phyloP scores from a whole-genome alignment of 2,797 vertebrate genomes.

The Coracias cyanogaster region DNA sequence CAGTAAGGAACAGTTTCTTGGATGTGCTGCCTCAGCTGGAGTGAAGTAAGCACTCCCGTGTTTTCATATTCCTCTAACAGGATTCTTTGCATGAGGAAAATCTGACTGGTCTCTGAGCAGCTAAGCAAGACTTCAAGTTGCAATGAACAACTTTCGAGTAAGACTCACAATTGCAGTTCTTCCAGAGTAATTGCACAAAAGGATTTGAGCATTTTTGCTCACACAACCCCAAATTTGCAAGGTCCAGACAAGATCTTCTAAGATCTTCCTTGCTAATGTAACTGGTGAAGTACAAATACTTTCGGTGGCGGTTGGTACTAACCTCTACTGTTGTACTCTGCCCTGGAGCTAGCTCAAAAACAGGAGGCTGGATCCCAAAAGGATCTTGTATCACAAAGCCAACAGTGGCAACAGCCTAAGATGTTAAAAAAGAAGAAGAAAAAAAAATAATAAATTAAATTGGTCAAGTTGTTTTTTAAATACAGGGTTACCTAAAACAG shows the following conservation, averaged over 20 bases:
- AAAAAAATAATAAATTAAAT: background rate
- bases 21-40: background rate
- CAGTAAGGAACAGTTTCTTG: background rate
- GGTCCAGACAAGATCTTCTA: background rate
- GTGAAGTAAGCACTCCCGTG: background rate
- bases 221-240: background rate
- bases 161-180: background rate
- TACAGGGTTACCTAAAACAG: background rate
- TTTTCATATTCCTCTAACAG: background rate
- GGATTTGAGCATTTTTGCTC: background rate
- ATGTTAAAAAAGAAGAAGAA: background rate
- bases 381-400: constrained; percentile 86
- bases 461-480: background rate
- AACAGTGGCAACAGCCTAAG: constrained; percentile 77
- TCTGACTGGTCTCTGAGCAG: background rate
- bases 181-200: background rate
- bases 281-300: background rate
- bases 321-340: constrained; percentile 86
- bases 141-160: background rate
- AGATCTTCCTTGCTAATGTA: background rate
- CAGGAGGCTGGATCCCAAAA: constrained; percentile 87
- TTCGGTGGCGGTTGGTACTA: constrained; percentile 7
- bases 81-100: background rate
- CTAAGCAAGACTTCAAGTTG: background rate
- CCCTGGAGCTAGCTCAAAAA: constrained; percentile 87